Base-by-base conservation (phyloP, 2,797 vertebrate species). In the Coendou prehensilis region DNA sequence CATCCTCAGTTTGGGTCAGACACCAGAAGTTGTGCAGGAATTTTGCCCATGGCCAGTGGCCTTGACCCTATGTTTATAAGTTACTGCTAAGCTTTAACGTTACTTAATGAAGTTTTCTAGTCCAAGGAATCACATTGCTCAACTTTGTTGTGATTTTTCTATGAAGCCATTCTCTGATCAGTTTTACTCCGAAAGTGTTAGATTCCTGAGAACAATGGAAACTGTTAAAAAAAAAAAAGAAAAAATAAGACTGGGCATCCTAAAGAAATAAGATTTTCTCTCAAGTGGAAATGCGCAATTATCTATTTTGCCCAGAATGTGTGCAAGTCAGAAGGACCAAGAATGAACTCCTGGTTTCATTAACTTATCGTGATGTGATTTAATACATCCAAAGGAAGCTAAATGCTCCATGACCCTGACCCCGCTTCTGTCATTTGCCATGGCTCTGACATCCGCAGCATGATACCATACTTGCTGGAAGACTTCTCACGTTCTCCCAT, bases 261-360 rank as follows among this genome's bases (percentile, higher is more conserved):
- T 81, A 86, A 95, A 93, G 45, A 37, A 93, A 84, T 71, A 22
- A 5, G 9, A 9, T 76, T 87, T 89, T 84, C n/a, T 93, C 83
- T 95, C 26, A 94, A 81, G 82, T 71, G 26, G 87, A 96, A 96
- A 89, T 57, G 30, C 76, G 33, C 20, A 57, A 23, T 83, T 59
- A 69, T 57, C 41, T 85, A 80, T 94, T 89, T 88, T 88, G 6
- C 20, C 80, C 80, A 59, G 22, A 91, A 94, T 2, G 33, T 41
- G 20, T 45, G 17, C 7, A 79, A 90, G 30, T 94, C 59, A 56
- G 80, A 96, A 90, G 3, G 13, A 79, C 28, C 22, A 90, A 92
- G 63, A 80, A 57, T 56, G 82, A 87, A 22, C 6, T 2, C 1
- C 26, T 75, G 22, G 18, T 89, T 91, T 91, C 79, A 23, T 89